Evolutionary conservation across 2,888 invertebrate species (phyloP), one percentile per base, ranked within the genome.

Genomic region (Cosmopolites sordidus): DNA sequence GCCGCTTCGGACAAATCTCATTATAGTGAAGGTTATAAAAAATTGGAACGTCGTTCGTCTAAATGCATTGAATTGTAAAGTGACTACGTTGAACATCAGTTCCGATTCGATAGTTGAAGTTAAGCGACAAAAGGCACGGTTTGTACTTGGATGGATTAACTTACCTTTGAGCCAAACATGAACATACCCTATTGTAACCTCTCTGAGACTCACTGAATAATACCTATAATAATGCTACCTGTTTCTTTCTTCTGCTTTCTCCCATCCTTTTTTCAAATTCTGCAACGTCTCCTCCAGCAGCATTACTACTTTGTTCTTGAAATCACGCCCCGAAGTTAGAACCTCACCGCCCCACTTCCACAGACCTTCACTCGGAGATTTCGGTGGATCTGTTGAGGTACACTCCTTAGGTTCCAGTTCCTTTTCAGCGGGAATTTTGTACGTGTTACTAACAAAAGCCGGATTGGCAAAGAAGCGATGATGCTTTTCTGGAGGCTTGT

Each of bases 261-360:
- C 59, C 43, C 54, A 61, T 1, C 58, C 51, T 45, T 58, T 58
- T 37, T 61, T 62, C 27, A 63, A 51, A 45, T 56, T 62, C 3
- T 60, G 54, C 18, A 68, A 38, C 5, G 66, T 63, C 1, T 69
- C 69, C 14, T 70, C 67, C 15, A 72, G 39, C 15, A 72, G 51
- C 14, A 58, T 47, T 1, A 69, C 48, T 5, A 73, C 68, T 61
- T 69, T 69, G 22, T 67, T 69, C 52, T 70, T 72, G 17, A 72
- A 57, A 56, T 72, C 72, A 9, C 69, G 62, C 0, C 72, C 72
- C 0, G 72, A 71, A 53, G 62, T 66, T 37, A 72, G 51, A 18
- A 72, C 60, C 51, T 72, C 72, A 48, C 67, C 68, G 1, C 71
- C 70, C 72, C 72, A 72, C 51, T 62, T 66, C 68, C 69, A 70